Evolutionary conservation across 92 coral and sea anemone genomes (phyloP).

Genomic region (Zoanthus gigantus): DNA sequence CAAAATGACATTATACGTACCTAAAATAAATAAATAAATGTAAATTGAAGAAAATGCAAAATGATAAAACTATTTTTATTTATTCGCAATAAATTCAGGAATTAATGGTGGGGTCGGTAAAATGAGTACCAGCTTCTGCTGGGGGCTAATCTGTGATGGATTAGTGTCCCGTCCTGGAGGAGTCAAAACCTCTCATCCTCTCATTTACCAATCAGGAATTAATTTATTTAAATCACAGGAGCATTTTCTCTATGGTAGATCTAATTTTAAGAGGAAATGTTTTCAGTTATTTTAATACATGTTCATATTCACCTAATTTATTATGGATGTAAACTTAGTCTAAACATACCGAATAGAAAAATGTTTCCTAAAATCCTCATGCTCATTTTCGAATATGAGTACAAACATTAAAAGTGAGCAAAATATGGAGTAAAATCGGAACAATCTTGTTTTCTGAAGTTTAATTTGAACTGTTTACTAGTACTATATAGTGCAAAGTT

Average conservation of each 20-base stretch:
- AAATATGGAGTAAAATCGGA: not conserved
- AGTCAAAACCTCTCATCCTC: too few relatives aligned
- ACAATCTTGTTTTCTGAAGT: not conserved
- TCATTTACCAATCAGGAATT: not conserved
- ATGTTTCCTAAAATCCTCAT: constrained; percentile 5
- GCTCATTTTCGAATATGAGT: not conserved
- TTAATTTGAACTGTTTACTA: not conserved
- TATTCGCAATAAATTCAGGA: not conserved
- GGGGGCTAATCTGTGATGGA: too few relatives aligned
- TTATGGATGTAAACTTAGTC: constrained; percentile 28
- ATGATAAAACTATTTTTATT: not conserved
- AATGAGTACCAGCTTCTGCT: too few relatives aligned
- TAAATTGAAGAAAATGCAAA: not conserved
- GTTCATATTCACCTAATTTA: constrained; percentile 50
- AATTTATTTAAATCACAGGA: not conserved
- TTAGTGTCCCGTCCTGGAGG: too few relatives aligned
- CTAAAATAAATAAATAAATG: not conserved
- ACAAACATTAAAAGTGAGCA: not conserved
- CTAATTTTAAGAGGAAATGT: constrained; percentile 10
- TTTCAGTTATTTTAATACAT: constrained; percentile 36
- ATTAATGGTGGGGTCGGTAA: too few relatives aligned
- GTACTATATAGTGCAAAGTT: not conserved
- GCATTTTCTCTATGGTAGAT: constrained; percentile 7
- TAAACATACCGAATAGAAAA: constrained; percentile 29
- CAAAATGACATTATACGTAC: not conserved